These are phyloP conservation scores for Myiotriccus ornatus DNA, from an alignment of 2,797 vertebrate genomes.

Conservation along the genomic window DNA sequence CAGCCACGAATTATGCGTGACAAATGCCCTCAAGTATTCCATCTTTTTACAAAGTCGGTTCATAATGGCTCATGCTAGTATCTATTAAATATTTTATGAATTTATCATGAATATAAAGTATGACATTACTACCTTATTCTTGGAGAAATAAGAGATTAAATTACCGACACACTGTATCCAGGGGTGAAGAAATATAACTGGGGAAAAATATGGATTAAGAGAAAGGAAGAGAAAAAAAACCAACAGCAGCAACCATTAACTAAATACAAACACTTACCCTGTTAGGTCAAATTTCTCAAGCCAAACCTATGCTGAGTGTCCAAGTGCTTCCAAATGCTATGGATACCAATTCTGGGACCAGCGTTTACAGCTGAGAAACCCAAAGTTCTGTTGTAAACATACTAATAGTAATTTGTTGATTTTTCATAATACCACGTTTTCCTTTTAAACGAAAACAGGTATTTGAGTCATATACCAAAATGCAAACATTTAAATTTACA, in stretches of 20 bases:
- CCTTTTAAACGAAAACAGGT: not conserved
- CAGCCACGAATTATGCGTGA: constrained; percentile 47
- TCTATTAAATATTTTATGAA: constrained; percentile 71
- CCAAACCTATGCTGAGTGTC: not conserved
- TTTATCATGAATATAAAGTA: constrained; percentile 68
- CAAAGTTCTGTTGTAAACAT: not conserved
- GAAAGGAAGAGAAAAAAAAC: not conserved
- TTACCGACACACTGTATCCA: not conserved
- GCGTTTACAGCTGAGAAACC: not conserved
- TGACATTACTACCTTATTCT: constrained; percentile 35
- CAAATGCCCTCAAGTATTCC: constrained; percentile 64
- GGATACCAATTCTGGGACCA: accelerated
- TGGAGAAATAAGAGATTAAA: constrained; percentile 42
- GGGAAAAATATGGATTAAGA: not conserved
- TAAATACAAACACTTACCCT: not conserved
- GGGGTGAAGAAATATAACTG: not conserved
- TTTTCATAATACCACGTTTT: not conserved
- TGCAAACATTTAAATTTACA: not conserved
- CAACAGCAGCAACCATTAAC: not conserved
- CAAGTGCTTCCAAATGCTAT: not conserved
- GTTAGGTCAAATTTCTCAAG: not conserved
- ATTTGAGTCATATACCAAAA: not conserved
- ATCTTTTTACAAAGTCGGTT: constrained; percentile 28
- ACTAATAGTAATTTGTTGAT: not conserved
- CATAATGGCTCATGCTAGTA: constrained; percentile 54